Conservation (phyloP, 23 tunicate species). For the Halocynthia roretzi region DNA sequence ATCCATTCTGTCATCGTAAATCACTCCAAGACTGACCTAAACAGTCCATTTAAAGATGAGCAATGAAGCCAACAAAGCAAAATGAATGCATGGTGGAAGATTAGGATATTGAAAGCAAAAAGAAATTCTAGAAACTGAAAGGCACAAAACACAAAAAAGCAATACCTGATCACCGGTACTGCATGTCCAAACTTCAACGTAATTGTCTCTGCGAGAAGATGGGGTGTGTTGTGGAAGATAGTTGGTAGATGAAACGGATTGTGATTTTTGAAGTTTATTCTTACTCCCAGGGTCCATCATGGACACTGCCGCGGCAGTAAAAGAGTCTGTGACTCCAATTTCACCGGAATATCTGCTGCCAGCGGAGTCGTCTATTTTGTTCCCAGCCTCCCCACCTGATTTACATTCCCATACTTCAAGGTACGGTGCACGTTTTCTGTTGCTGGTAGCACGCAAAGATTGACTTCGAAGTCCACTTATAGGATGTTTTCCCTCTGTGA, state of each 20-base stretch:
- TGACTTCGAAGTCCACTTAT: background rate
- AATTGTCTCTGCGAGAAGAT: conserved; percentile 43
- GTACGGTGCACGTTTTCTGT: conserved; percentile 53
- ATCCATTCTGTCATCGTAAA: conserved; percentile 13
- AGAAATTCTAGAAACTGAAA: too few relatives aligned
- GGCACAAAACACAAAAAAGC: background rate
- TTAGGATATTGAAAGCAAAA: too few relatives aligned
- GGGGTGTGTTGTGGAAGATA: conserved; percentile 9
- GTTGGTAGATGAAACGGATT: background rate
- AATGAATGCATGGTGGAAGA: too few relatives aligned
- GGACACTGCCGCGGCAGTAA: conserved; percentile 28
- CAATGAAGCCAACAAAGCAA: too few relatives aligned
- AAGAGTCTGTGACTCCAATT: conserved; percentile 14
- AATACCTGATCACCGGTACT: conserved; percentile 72
- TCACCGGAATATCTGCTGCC: conserved; percentile 15
- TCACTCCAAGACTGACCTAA: conserved; percentile 8
- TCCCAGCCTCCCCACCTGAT: conserved; percentile 66
- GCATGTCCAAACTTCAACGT: conserved; percentile 93
- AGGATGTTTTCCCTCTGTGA: too few relatives aligned
- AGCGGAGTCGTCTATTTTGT: conserved; percentile 1
- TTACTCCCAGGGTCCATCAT: conserved; percentile 15
- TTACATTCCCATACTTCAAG: conserved; percentile 89
- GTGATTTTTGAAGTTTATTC: conserved; percentile 1
- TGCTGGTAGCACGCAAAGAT: conserved; percentile 20
- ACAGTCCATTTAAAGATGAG: background rate